Base-by-base conservation (phyloP, 2,797 vertebrate species). In the Rachycentron canadum region DNA sequence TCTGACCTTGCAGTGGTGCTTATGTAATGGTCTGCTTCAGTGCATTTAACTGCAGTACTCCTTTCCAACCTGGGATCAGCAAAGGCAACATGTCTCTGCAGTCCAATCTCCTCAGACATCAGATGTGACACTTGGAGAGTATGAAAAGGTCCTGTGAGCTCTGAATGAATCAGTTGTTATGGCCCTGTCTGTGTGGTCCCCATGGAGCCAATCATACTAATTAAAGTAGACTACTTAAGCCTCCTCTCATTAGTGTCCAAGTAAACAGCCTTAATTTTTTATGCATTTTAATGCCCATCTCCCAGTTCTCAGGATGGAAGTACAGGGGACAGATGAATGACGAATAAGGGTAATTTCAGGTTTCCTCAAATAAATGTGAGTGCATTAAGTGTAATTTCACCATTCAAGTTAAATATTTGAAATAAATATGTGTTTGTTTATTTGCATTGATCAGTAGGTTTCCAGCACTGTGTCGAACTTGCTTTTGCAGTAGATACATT, bases 271-370 rank as follows among this genome's bases (percentile, higher is more conserved):
- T 95, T 97, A 96, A 96, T 96, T 96, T 95, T 95, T 94, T 94
- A 96, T 95, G 95, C 95, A 96, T 97, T 96, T 97, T 97, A 97
- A 97, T 97, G 94, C 94, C 92, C 95, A 94, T 94, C 95, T 96
- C 93, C 93, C 92, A 94, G 74, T 85, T 89, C 77, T 78, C 82
- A 76, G 80, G 84, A 79, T 36, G 85, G 76, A 17, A 40, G 74
- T 40, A 64, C 81, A 83, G 69, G 68, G 79, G 84, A 78, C 71
- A 63, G 81, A 77, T 80, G 86, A 87, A 66, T 52, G 86, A 87
- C 70, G 73, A 82, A 82, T 73, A 82, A 67, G 69, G 69, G 64
- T 84, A 82, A 84, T 89, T 86, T 89, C 78, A 87, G 81, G 79
- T 86, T 82, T 77, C 60, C 47, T 82, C 57, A 76, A 86, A 82